Conservation (phyloP, 2,797 vertebrate species). For the Sparidentex hasta region DNA sequence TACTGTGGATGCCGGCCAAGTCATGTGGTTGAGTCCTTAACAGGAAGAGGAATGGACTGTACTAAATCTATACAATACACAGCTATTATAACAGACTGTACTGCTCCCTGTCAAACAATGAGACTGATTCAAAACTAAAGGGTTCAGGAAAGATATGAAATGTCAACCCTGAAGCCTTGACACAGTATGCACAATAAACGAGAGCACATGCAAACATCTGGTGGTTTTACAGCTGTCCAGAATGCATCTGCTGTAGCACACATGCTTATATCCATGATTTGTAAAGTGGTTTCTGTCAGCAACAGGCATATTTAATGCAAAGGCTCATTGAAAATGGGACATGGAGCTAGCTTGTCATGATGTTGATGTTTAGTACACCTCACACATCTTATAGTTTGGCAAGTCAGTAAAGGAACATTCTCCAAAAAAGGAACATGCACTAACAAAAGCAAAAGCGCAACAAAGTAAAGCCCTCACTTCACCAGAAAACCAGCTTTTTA, state of each 20-base stretch:
- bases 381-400: slow-evolving; percentile 18
- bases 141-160: slow-evolving; percentile 73
- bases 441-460: slow-evolving; percentile 10
- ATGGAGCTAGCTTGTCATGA: slow-evolving; percentile 1
- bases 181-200: slow-evolving; percentile 61
- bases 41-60: slow-evolving; percentile 70
- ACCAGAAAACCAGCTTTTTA: slow-evolving; percentile 35
- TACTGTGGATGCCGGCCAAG: slow-evolving; percentile 66
- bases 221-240: slow-evolving; percentile 51
- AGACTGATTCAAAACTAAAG: slow-evolving; percentile 71
- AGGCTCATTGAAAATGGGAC: slow-evolving; percentile 5
- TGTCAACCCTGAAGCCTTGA: slow-evolving; percentile 63
- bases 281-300: slow-evolving; percentile 2
- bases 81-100: slow-evolving; percentile 69
- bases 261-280: not conserved
- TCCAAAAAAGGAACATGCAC: slow-evolving; percentile 1
- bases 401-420: not conserved
- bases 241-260: slow-evolving; percentile 16
- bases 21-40: slow-evolving; percentile 74
- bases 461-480: slow-evolving; percentile 34
- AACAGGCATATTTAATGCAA: not conserved
- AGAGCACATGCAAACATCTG: slow-evolving; percentile 63
- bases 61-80: slow-evolving; percentile 78
- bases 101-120: slow-evolving; percentile 72
- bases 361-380: slow-evolving; percentile 10